Percentiles rank a stretch among this genome's conserved stretches.
phyloP scores from a whole-genome alignment of 2,888 invertebrate genomes.

The Drosophila longiperda region DNA sequence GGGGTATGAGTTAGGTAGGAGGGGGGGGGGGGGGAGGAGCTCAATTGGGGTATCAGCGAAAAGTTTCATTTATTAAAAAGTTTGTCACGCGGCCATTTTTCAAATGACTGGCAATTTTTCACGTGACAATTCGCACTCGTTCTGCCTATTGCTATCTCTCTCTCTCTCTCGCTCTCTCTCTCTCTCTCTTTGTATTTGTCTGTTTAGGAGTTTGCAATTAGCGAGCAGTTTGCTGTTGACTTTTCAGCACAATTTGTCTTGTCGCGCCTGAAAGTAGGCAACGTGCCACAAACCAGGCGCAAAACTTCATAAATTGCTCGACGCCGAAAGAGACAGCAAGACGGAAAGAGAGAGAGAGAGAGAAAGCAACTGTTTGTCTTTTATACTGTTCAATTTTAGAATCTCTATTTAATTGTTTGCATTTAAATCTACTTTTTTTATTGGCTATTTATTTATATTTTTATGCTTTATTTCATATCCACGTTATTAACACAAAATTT shows the following conservation, averaged over 20 bases:
- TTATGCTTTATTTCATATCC: too few species aligned
- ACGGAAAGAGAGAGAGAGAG: background rate
- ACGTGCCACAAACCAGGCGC: conserved; percentile 54
- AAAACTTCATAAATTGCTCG: conserved; percentile 69
- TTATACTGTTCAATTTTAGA: background rate
- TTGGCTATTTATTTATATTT: too few species aligned
- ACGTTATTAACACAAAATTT: too few species aligned
- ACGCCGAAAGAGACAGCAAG: background rate
- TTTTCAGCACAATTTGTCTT: conserved; percentile 76
- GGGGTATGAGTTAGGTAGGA: background rate
- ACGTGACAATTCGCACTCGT: conserved; percentile 68
- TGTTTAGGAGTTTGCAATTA: conserved; percentile 61
- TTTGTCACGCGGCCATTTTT: conserved; percentile 74
- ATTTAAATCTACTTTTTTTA: background rate
- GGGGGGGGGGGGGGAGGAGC: background rate
- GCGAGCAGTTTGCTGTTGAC: conserved; percentile 73
- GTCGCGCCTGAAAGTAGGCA: conserved; percentile 68
- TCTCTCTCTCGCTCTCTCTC: background rate
- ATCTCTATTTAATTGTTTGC: background rate
- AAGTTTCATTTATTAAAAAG: conserved; percentile 79
- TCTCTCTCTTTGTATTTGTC: background rate
- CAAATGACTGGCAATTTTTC: conserved; percentile 78
- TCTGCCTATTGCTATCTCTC: background rate
- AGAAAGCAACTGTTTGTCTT: background rate
- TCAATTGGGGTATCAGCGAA: conserved; percentile 32